phyloP scores from a whole-genome alignment of 1,140 invertebrate species.

The Pinna nobilis region DNA sequence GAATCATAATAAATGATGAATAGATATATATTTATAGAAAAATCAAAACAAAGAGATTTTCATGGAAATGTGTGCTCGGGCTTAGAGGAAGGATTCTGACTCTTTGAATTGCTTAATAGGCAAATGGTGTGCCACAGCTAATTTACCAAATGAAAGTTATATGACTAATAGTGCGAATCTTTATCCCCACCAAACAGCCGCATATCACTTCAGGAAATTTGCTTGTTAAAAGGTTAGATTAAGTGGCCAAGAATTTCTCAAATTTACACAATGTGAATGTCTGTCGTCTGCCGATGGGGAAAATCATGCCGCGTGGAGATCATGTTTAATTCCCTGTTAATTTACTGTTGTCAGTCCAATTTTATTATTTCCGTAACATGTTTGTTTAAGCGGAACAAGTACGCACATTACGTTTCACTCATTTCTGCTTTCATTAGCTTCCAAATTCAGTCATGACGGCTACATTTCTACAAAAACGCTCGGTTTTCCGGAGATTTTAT shows the following conservation, averaged over 20 bases:
- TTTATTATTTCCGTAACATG: conserved; percentile 11
- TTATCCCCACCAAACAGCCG: too few species aligned
- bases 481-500: too few species aligned
- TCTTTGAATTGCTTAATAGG: too few species aligned
- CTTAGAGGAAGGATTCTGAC: too few species aligned
- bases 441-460: conserved; percentile 12
- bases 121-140: too few species aligned
- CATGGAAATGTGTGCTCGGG: too few species aligned
- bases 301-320: conserved; percentile 9
- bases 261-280: conserved; percentile 13
- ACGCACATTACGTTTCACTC: conserved; percentile 11
- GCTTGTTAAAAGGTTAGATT: conserved; percentile 14
- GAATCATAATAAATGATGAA: too few species aligned
- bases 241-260: conserved; percentile 18
- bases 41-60: too few species aligned
- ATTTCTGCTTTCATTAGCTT: conserved; percentile 21
- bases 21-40: too few species aligned
- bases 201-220: conserved; percentile 13
- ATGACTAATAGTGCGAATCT: too few species aligned
- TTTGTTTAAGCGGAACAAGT: conserved; percentile 7
- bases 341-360: conserved; percentile 16
- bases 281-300: conserved; percentile 1
- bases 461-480: conserved; percentile 16
- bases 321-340: conserved; percentile 20
- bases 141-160: too few species aligned